Conservation (phyloP, 2,113 vertebrate genomes). For the Otocyon megalotis region DNA sequence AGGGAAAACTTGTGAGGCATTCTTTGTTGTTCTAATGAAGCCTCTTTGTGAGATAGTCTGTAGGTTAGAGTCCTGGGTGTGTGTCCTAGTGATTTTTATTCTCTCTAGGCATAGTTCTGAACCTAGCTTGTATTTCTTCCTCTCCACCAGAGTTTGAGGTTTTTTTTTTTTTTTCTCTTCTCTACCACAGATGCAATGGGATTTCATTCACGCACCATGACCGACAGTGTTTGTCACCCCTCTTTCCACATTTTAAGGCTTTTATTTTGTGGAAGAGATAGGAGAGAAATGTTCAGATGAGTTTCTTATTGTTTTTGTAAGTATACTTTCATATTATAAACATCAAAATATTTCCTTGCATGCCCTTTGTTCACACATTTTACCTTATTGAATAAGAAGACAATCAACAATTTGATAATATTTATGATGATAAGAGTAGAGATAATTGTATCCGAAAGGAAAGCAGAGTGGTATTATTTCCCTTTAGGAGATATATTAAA, state of each 20-base stretch:
- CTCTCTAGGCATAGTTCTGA: neutral
- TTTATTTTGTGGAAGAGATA: neutral
- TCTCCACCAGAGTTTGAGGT: neutral
- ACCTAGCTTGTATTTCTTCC: neutral
- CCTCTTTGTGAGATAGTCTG: neutral
- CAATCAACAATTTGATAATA: neutral
- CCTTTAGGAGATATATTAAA: neutral
- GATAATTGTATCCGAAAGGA: neutral
- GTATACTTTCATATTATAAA: neutral
- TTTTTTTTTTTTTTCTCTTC: neutral
- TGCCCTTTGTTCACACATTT: neutral
- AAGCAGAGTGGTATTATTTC: neutral
- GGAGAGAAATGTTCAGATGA: neutral
- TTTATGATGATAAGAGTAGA: neutral
- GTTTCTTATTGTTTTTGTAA: neutral
- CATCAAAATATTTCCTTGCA: neutral
- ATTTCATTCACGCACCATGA: neutral
- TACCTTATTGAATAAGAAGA: constrained; percentile 1
- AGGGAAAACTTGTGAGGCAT: neutral
- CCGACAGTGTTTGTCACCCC: neutral
- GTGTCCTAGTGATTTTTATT: neutral
- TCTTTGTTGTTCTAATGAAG: neutral
- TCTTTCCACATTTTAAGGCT: neutral
- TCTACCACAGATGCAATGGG: neutral
- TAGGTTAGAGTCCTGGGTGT: neutral